phyloP scores from a whole-genome alignment of 2,113 vertebrate species.

The Passer domesticus region DNA sequence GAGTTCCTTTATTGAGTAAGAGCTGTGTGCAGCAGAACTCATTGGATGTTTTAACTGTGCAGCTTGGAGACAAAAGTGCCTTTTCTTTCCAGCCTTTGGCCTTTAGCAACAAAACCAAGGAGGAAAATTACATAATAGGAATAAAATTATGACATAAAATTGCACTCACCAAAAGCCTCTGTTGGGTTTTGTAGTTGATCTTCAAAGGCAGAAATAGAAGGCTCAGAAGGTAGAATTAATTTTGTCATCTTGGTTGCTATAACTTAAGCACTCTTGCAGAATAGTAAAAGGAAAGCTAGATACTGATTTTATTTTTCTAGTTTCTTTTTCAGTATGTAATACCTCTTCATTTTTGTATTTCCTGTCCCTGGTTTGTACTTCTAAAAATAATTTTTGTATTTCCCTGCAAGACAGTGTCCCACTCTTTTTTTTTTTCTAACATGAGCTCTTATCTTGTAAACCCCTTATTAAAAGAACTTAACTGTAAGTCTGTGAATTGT shows the following conservation, averaged over 20 bases:
- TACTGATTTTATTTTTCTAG: background rate
- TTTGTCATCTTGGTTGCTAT: background rate
- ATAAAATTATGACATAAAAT: background rate
- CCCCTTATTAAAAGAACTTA: background rate
- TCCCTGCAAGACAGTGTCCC: background rate
- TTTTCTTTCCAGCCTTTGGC: background rate
- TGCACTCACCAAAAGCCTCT: background rate
- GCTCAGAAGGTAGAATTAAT: background rate
- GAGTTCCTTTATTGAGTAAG: background rate
- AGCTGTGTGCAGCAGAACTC: background rate
- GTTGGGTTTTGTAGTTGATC: background rate
- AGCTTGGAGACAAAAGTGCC: background rate
- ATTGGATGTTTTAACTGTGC: fast-evolving
- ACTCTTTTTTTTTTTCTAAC: background rate
- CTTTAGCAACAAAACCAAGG: background rate
- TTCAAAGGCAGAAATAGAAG: background rate
- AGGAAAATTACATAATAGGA: background rate
- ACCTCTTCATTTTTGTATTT: background rate
- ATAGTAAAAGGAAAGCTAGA: background rate
- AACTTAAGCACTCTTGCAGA: background rate
- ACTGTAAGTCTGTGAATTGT: background rate
- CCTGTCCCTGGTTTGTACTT: background rate
- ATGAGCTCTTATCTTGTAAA: background rate
- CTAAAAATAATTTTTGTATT: background rate
- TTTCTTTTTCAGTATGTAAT: background rate